Evolutionary conservation across 2,797 vertebrate species (phyloP), one percentile per base, ranked within the genome.

Genomic region (Hafferia zeledoni): DNA sequence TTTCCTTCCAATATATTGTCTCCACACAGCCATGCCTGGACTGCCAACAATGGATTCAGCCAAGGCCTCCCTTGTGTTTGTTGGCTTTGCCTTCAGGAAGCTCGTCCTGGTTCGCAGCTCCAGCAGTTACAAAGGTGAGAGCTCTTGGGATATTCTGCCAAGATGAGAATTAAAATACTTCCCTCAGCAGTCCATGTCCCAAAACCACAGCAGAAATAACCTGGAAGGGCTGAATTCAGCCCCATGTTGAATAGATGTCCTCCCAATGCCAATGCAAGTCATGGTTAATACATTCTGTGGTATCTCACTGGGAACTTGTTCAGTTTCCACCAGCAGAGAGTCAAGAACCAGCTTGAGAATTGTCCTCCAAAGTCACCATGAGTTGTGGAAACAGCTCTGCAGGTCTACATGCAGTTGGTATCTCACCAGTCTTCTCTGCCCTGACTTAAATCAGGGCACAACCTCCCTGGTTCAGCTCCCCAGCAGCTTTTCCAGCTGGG

Each of bases 21-120:
- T 63, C 52, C 71, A 61, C 67, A 10, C 1, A 59, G 61, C 53
- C 47, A 30, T 41, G 59, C 89, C 67, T 13, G 10, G 70, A 28
- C 35, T 60, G 81, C 77, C 91, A 90, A 33, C 31, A 10, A 28
- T 3, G 27, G 61, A 50, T 60, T 27, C 59, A 83, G 52, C 68
- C 71, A 87, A 41, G 61, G 63, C 49, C 39, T 83, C 78, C 82
- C 92, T 81, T 81, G 69, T 90, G 17, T 39, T 64, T 35, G 24
- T 16, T 78, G 77, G 90, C 88, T 83, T 35, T 55, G 55, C 60
- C 72, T 93, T 77, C 92, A 86, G 92, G 90, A 95, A 94, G 76
- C 55, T 86, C 2, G 30, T 91, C 92, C 93, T 86, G 92, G 79
- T 86, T 68, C 33, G 43, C 43, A 43, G 82, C 39, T 83, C 70